Base-by-base conservation (phyloP, 1,140 invertebrate species). In the Phocides pigmalion region DNA sequence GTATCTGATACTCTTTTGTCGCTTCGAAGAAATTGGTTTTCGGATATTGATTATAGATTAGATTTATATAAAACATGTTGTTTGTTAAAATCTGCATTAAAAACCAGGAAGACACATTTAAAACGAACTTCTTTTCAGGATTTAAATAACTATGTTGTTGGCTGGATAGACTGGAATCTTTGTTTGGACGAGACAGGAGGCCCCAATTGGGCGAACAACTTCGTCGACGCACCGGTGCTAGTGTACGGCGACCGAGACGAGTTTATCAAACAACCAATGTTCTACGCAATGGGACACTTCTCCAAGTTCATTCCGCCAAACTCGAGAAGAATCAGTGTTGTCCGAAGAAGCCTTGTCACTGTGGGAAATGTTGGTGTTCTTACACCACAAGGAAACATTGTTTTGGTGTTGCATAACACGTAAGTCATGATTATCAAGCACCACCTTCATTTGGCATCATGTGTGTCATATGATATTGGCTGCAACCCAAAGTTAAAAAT, bases 101-200 rank as follows among this genome's bases (percentile, higher is more conserved):
- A n/a, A n/a, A n/a, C n/a, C n/a, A n/a, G n/a, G n/a, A n/a, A n/a
- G n/a, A n/a, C n/a, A n/a, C n/a, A n/a, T n/a, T n/a, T 22, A 22
- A 22, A 22, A 22, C 6, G 2, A 2, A 22, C 6, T 35, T n/a
- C 8, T n/a, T 79, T 92, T 1, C 85, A 96, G 94, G 95, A 96
- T 86, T 80, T 97, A 39, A 95, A 95, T 68, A 93, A 96, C 77
- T 94, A 89, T 80, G 93, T 93, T 62, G 94, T 93, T 79, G 95
- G 96, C 2, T 98, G 97, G 97, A 92, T 97, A 3, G 97, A 98
- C 81, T 98, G 97, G 98, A 98, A 98, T 86, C 86, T 98, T 0
- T 95, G 94, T 15, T 84, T 98, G 11, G 93, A 97, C 69, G 87
- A 93, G 73, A 73, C 91, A n/a, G 97, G 97, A 44, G 97, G 97